Base-by-base conservation (phyloP, 2,888 invertebrate species). In the Rhingia campestris region DNA sequence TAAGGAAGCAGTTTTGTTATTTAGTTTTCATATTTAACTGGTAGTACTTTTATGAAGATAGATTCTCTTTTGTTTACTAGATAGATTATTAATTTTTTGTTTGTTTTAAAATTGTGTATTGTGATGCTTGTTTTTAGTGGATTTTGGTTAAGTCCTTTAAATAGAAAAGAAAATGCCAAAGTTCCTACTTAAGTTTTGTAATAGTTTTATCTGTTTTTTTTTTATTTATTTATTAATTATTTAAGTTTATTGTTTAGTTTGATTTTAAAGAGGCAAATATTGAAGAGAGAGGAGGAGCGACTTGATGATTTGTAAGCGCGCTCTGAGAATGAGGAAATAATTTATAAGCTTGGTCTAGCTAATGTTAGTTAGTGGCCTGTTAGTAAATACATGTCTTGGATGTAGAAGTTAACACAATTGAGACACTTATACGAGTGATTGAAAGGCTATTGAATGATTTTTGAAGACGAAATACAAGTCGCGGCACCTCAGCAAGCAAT, bases 161-260 rank as follows among this genome's bases (percentile, higher is more conserved):
- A 66, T 37, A 56, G 30, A 51, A 33, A 47, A 51, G 35, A 33
- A 35, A 12, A 51, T 32, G 53, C 39, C 39, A 37, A 47, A 63
- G 54, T 67, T 64, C 22, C 49, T 72, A 56, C 53, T 22, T 22
- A 22, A 33, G 51, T 54, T 7, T 63, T 63, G 39, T 32, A 58
- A 56, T 70, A 58, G 14, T 88, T 89, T 89, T 88, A 88, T 30
- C 22, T 10, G 10, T 6, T 49, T 49, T 22, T 12, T 89, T 88
- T 88, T 88, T 87, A 88, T 88, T 87, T 88, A 87, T 87, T 86
- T 86, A 86, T 22, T 22, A 22, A 22, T 35, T 39, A 61, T 53
- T 39, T 63, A 32, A 22, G 2, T 39, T 45, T 39, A 56, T 30
- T 54, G 45, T 76, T 69, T 61, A 47, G 82, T 33, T 43, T 33